These are phyloP conservation scores for Hirtodrosophila duncani DNA, from an alignment of 2,888 invertebrate genomes.

Conservation along the genomic window DNA sequence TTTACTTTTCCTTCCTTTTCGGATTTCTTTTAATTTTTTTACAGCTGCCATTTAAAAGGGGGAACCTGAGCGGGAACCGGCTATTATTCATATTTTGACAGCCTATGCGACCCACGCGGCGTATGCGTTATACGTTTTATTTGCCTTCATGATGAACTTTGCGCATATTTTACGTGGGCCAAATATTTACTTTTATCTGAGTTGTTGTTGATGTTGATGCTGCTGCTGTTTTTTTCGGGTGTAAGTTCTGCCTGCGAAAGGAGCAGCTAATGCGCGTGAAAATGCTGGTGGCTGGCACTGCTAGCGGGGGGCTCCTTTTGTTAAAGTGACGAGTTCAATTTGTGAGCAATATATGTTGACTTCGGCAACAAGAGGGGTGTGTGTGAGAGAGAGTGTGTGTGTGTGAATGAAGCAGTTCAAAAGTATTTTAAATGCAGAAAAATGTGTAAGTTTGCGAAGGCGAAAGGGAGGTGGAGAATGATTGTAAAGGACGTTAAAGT, in stretches of 20 bases:
- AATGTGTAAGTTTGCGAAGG: too few relatives aligned
- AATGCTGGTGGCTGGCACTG: conserved; percentile 23
- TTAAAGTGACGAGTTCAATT: conserved; percentile 24
- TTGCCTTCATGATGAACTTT: conserved; percentile 57
- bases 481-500: too few relatives aligned
- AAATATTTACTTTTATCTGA: conserved; percentile 9
- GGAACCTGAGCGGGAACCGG: conserved; percentile 2
- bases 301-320: conserved; percentile 9
- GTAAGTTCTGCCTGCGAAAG: conserved; percentile 16
- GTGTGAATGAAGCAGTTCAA: too few relatives aligned
- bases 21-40: conserved; percentile 46
- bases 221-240: background rate
- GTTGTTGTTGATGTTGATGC: background rate
- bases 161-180: conserved; percentile 50
- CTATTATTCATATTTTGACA: conserved; percentile 69
- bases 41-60: conserved; percentile 50
- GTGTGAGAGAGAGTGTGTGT: too few relatives aligned
- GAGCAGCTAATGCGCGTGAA: conserved; percentile 49
- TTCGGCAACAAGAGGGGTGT: background rate
- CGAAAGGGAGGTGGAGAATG: too few relatives aligned
- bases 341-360: conserved; percentile 14
- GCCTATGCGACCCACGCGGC: conserved; percentile 47
- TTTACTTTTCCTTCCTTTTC: background rate
- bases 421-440: too few relatives aligned
- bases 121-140: conserved; percentile 67